Percentiles rank a stretch among this genome's conserved stretches.
These are phyloP conservation scores for Mesocricetus auratus DNA, from an alignment of 2,113 vertebrate species.

Conservation along the genomic window DNA sequence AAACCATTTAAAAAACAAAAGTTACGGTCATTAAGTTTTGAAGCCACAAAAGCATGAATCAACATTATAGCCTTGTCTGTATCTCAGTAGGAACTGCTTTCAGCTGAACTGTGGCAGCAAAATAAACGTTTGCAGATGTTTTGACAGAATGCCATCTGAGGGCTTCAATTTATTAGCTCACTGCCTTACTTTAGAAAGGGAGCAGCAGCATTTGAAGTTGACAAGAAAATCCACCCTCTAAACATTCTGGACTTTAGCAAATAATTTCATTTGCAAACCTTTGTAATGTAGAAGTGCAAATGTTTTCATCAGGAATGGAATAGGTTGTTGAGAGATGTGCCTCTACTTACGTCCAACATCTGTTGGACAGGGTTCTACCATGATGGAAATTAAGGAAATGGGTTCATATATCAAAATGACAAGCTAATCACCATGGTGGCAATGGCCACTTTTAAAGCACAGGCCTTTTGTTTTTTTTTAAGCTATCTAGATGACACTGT, in stretches of 20 bases:
- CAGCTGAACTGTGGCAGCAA: slow-evolving; percentile 64
- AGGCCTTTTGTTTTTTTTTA: not conserved
- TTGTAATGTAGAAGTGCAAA: not conserved
- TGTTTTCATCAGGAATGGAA: not conserved
- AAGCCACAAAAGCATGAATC: slow-evolving; percentile 73
- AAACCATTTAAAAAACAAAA: slow-evolving; percentile 71
- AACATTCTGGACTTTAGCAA: not conserved
- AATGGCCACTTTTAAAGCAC: not conserved
- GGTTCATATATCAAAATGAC: not conserved
- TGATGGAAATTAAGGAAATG: not conserved
- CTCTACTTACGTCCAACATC: not conserved
- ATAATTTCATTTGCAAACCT: not conserved
- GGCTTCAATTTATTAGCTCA: slow-evolving; percentile 13
- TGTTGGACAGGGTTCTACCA: slow-evolving; percentile 15
- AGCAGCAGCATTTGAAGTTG: not conserved
- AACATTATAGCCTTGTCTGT: slow-evolving; percentile 74
- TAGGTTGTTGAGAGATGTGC: not conserved
- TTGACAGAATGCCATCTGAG: slow-evolving; percentile 60
- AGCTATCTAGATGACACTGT: not conserved
- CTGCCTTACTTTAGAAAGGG: slow-evolving; percentile 55
- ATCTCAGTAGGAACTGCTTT: slow-evolving; percentile 78
- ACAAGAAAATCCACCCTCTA: not conserved
- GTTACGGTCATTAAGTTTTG: slow-evolving; percentile 84
- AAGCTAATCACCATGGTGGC: not conserved
- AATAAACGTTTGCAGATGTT: slow-evolving; percentile 72